These are phyloP conservation scores for Uloborus diversus DNA, from an alignment of 1,140 invertebrate species.

Conservation along the genomic window DNA sequence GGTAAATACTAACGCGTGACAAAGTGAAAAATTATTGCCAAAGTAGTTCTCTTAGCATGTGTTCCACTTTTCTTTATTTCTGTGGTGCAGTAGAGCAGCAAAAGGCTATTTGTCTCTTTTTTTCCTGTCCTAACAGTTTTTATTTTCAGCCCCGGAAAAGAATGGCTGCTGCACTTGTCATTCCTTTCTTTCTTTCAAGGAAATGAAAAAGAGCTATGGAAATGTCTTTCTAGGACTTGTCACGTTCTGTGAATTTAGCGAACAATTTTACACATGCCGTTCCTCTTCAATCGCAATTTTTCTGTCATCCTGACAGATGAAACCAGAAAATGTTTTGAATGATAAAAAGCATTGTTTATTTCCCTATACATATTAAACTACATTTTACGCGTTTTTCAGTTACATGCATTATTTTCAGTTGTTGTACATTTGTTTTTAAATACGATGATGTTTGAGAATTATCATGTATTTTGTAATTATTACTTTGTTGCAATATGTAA, in stretches of 20 bases:
- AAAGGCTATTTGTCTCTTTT: not conserved
- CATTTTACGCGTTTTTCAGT: no score
- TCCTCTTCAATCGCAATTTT: no score
- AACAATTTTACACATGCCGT: no score
- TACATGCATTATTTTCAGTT: no score
- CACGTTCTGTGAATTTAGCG: not conserved
- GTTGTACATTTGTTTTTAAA: no score
- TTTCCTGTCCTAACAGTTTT: not conserved
- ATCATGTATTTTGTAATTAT: no score
- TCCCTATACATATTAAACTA: no score
- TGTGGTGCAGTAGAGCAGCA: not conserved
- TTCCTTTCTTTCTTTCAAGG: not conserved
- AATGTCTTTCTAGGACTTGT: not conserved
- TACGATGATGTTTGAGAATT: no score
- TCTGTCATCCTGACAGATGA: not conserved
- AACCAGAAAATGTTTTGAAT: no score
- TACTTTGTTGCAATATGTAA: no score
- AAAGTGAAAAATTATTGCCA: not conserved
- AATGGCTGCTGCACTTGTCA: not conserved
- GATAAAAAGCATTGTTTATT: no score
- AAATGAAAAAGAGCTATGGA: not conserved
- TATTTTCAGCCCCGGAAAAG: not conserved
- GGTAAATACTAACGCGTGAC: not conserved
- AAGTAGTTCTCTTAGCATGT: not conserved
- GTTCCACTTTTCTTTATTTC: not conserved